A percentile compares a stretch with the other conserved stretches of the same genome.
Evolutionary conservation across 1,140 invertebrate genomes (phyloP).

Genomic region (Cecropterus lyciades): DNA sequence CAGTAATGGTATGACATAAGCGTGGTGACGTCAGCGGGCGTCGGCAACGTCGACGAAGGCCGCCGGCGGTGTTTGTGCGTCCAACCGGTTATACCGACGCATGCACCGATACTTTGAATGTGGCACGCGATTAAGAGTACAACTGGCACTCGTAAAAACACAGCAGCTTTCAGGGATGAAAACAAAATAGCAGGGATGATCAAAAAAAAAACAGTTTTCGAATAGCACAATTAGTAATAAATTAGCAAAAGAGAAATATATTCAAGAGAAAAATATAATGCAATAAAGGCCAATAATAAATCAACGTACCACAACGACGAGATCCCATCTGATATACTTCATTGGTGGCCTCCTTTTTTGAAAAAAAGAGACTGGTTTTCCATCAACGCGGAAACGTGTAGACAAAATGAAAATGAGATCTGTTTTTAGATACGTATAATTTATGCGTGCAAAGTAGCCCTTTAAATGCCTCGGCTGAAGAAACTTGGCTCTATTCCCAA

Average conservation of each 20-base stretch:
- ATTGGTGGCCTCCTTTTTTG: too few relatives aligned
- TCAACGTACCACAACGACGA: too few relatives aligned
- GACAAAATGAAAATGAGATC: background rate
- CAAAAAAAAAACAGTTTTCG: too few relatives aligned
- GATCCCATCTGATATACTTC: too few relatives aligned
- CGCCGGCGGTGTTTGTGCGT: slow-evolving; percentile 56
- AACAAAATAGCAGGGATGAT: too few relatives aligned
- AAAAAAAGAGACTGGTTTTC: too few relatives aligned
- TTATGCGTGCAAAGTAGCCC: slow-evolving; percentile 3
- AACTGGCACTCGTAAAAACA: slow-evolving; percentile 1
- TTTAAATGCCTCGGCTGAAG: slow-evolving; percentile 3
- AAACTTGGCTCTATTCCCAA: slow-evolving; percentile 21
- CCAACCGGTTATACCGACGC: slow-evolving; percentile 61
- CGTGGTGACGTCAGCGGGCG: slow-evolving; percentile 76
- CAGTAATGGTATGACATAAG: slow-evolving; percentile 72
- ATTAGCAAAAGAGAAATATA: too few relatives aligned
- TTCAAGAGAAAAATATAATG: too few relatives aligned
- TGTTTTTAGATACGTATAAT: slow-evolving; percentile 4
- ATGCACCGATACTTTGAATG: slow-evolving; percentile 45
- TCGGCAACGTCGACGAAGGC: slow-evolving; percentile 69
- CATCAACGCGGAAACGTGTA: slow-evolving; percentile 4
- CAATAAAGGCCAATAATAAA: too few relatives aligned
- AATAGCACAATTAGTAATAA: too few relatives aligned
- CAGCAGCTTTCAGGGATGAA: background rate
- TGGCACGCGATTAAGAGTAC: slow-evolving; percentile 40